A percentile compares a stretch with the other conserved stretches of the same genome.
phyloP scores from a whole-genome alignment of 2,113 vertebrate genomes.

The Archocentrus centrarchus region DNA sequence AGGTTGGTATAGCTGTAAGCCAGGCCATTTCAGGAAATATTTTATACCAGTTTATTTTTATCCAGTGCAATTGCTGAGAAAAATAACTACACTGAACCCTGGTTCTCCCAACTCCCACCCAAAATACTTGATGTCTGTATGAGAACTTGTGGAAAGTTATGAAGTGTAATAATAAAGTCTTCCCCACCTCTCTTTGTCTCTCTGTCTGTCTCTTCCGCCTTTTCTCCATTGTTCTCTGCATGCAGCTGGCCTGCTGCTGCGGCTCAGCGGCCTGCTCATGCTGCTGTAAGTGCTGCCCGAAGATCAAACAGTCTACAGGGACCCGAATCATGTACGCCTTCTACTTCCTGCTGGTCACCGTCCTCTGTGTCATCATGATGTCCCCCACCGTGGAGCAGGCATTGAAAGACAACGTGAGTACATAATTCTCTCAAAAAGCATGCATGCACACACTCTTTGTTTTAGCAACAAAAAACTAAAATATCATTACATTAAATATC shows the following conservation, averaged over 20 bases:
- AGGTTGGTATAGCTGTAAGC: background rate
- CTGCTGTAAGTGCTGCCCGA: conserved; percentile 94
- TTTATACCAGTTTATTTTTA: background rate
- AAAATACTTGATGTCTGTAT: conserved; percentile 5
- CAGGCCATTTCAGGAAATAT: background rate
- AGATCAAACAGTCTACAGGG: conserved; percentile 94
- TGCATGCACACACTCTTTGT: background rate
- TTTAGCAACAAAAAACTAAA: background rate
- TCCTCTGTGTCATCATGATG: conserved; percentile 95
- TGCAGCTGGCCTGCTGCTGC: conserved; percentile 95
- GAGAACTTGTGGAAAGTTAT: conserved; percentile 9
- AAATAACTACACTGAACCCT: background rate
- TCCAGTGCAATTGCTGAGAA: background rate
- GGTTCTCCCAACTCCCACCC: background rate
- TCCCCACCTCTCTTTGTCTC: background rate
- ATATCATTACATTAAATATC: background rate
- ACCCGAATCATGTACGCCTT: conserved; percentile 96
- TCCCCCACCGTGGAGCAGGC: conserved; percentile 86
- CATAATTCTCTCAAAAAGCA: background rate
- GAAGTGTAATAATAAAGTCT: conserved; percentile 15
- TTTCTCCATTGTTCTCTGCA: conserved; percentile 32
- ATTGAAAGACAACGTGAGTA: conserved; percentile 86
- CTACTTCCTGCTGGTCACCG: conserved; percentile 91
- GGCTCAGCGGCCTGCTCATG: conserved; percentile 89
- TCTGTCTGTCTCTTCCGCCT: conserved; percentile 20